A percentile compares a stretch with the other conserved stretches of the same genome.
Evolutionary conservation across 2,113 vertebrate genomes (phyloP).

Genomic region (Ctenodactylus gundi): DNA sequence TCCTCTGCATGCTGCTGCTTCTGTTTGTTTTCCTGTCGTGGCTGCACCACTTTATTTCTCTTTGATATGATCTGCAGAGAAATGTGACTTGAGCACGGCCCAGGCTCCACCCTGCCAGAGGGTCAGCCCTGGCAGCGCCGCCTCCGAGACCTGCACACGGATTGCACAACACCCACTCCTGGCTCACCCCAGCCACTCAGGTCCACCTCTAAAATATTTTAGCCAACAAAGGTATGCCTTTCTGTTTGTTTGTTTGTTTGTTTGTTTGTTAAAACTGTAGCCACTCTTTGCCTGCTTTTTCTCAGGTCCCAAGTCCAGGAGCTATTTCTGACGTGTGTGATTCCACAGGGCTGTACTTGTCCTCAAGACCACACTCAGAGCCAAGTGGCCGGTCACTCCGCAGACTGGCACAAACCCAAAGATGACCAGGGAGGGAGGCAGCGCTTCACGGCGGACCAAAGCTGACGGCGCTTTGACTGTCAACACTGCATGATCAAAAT

Average conservation of each 20-base stretch:
- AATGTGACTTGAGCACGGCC: neutral
- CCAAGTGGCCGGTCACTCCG: neutral
- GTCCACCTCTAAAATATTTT: neutral
- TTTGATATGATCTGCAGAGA: neutral
- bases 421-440: neutral
- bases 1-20: neutral
- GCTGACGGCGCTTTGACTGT: neutral
- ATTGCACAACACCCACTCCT: neutral
- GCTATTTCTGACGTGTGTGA: neutral
- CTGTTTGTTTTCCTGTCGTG: neutral
- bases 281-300: neutral
- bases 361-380: neutral
- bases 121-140: neutral
- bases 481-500: neutral
- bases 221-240: neutral
- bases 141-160: neutral
- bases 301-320: neutral
- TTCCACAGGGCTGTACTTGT: neutral
- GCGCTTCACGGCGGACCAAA: neutral
- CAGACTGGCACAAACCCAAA: neutral
- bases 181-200: neutral
- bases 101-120: neutral
- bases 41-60: neutral
- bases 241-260: neutral
- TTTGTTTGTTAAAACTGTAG: constrained; percentile 32